Conservation (phyloP, 2,888 invertebrate genomes). For the Drosophila borealis region DNA sequence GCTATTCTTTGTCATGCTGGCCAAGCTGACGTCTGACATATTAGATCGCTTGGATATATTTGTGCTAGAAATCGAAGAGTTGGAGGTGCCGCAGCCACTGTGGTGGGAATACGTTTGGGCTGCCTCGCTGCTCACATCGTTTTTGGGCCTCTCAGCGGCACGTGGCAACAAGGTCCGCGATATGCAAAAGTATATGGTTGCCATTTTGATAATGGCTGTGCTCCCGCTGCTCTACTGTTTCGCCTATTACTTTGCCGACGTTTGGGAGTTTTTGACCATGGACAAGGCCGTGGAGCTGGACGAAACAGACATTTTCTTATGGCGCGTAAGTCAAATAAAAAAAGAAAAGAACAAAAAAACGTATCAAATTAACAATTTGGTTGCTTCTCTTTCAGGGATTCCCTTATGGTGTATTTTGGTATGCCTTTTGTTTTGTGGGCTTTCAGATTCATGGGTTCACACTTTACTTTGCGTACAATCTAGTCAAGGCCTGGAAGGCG, state of each 20-base stretch:
- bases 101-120: conserved; percentile 98
- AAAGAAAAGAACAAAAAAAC: neutral
- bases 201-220: conserved; percentile 91
- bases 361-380: neutral
- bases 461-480: conserved; percentile 92
- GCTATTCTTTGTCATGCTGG: conserved; percentile 94
- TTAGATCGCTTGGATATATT: conserved; percentile 97
- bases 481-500: conserved; percentile 93
- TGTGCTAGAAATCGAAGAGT: conserved; percentile 96
- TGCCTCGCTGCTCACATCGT: conserved; percentile 91
- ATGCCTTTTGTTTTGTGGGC: conserved; percentile 93
- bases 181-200: conserved; percentile 92
- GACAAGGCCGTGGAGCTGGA: conserved; percentile 87
- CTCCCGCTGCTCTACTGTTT: conserved; percentile 93
- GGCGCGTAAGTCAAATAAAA: conserved; percentile 89
- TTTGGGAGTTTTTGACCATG: conserved; percentile 91
- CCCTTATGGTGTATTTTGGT: conserved; percentile 97
- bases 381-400: conserved; percentile 87
- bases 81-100: conserved; percentile 93
- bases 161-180: conserved; percentile 92
- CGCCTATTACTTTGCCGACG: conserved; percentile 93
- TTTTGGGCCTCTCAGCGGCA: conserved; percentile 94
- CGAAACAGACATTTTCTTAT: conserved; percentile 89
- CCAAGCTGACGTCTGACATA: conserved; percentile 95
- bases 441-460: conserved; percentile 96